phyloP scores from a whole-genome alignment of 2,888 invertebrate genomes.

The Tinea semifulvella region DNA sequence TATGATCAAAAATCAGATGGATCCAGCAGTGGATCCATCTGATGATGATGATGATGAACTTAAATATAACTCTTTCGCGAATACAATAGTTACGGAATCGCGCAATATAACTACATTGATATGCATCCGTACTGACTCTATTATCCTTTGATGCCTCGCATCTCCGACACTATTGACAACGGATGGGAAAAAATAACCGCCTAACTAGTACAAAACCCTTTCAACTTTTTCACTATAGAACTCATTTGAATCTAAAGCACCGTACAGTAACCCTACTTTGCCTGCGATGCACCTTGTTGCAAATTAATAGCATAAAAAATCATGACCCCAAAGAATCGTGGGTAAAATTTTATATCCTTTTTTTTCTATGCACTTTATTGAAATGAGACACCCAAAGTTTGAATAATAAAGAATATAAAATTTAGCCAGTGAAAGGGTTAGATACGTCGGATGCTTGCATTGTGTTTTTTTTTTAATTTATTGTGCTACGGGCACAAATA shows the following conservation, averaged over 20 bases:
- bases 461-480: conserved; percentile 36
- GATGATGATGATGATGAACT: too few species aligned
- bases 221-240: conserved; percentile 48
- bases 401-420: conserved; percentile 64
- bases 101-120: too few species aligned
- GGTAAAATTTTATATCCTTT: conserved; percentile 58
- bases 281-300: conserved; percentile 64
- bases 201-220: conserved; percentile 34
- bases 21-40: too few species aligned
- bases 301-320: conserved; percentile 60
- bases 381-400: conserved; percentile 62
- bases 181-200: conserved; percentile 48
- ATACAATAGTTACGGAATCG: too few species aligned
- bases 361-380: conserved; percentile 56
- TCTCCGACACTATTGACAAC: conserved; percentile 44
- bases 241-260: conserved; percentile 51
- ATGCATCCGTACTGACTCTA: neutral
- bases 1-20: too few species aligned
- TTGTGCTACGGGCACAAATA: conserved; percentile 28
- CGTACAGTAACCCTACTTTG: conserved; percentile 42
- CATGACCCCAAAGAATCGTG: conserved; percentile 60
- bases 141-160: conserved; percentile 34
- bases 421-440: conserved; percentile 54
- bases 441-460: conserved; percentile 36
- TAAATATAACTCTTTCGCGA: too few species aligned